These are phyloP conservation scores for Cetonia aurata DNA, from an alignment of 2,888 invertebrate genomes.

Conservation along the genomic window DNA sequence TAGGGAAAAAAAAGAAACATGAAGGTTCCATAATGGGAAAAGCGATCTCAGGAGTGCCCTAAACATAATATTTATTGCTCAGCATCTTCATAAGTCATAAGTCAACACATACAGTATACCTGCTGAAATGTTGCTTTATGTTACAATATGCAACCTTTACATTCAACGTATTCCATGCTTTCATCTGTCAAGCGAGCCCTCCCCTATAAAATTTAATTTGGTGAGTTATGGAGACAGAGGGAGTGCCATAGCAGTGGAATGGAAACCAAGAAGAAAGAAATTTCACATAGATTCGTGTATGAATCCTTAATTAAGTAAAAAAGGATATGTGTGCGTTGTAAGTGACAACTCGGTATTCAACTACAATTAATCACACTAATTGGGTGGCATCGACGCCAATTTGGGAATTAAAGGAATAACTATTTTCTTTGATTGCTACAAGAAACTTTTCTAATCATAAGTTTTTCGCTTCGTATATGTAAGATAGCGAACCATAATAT, in stretches of 20 bases:
- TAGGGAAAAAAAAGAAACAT: constrained; percentile 10
- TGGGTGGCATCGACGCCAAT: constrained; percentile 2
- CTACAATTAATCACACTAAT: not conserved
- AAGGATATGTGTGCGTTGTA: too few relatives aligned
- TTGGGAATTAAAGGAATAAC: constrained; percentile 25
- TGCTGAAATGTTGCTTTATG: not conserved
- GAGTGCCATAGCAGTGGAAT: too few relatives aligned
- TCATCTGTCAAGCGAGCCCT: not conserved
- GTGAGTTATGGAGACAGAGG: too few relatives aligned
- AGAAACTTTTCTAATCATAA: constrained; percentile 35
- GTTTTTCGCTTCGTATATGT: constrained; percentile 10
- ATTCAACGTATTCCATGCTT: not conserved
- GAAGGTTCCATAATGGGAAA: constrained; percentile 16
- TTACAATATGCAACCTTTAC: constrained; percentile 1
- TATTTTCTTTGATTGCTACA: constrained; percentile 37
- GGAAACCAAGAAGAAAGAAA: too few relatives aligned
- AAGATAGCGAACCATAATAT: constrained; percentile 16
- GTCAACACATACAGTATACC: constrained; percentile 14
- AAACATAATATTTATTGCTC: constrained; percentile 29
- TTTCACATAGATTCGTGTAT: too few relatives aligned
- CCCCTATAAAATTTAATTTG: not conserved
- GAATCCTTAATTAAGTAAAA: too few relatives aligned
- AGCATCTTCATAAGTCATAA: constrained; percentile 29
- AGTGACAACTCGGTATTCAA: too few relatives aligned
- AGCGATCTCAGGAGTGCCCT: constrained; percentile 16